A percentile compares a stretch with the other conserved stretches of the same genome.
phyloP scores from a whole-genome alignment of 37 sponge, comb jelly and placozoan genomes.

The Halichondria panicea region DNA sequence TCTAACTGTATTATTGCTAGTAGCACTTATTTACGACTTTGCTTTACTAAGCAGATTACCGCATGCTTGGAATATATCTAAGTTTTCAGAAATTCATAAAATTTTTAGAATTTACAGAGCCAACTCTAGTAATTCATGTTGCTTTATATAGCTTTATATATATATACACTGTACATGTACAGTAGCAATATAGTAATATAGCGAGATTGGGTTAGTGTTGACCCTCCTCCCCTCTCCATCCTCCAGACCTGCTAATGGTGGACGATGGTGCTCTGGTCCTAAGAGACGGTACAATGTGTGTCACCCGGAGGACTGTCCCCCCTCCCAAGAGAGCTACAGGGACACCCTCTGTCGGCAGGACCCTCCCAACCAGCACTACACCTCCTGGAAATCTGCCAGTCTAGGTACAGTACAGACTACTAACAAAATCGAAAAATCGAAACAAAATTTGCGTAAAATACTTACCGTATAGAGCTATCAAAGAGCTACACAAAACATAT shows the following conservation, averaged over 20 bases:
- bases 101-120: not conserved
- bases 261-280: constrained; percentile 38
- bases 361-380: constrained; percentile 4
- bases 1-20: too few species aligned
- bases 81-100: not conserved
- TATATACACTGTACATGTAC: too few species aligned
- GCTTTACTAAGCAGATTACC: too few species aligned
- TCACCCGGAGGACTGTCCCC: constrained; percentile 21
- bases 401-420: constrained; percentile 7
- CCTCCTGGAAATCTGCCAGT: constrained; percentile 15
- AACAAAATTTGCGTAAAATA: not conserved
- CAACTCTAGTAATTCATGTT: not conserved
- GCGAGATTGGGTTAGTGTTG: not conserved
- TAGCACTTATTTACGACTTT: too few species aligned
- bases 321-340: not conserved
- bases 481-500: not conserved
- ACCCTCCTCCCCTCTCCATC: not conserved
- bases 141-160: too few species aligned
- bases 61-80: too few species aligned
- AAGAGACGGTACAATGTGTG: constrained; percentile 24
- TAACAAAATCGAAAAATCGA: not conserved
- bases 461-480: not conserved
- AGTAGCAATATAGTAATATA: too few species aligned
- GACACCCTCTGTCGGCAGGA: constrained; percentile 27
- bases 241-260: constrained; percentile 59